Conservation (phyloP, 2,113 vertebrate species). For the Pipa parva region DNA sequence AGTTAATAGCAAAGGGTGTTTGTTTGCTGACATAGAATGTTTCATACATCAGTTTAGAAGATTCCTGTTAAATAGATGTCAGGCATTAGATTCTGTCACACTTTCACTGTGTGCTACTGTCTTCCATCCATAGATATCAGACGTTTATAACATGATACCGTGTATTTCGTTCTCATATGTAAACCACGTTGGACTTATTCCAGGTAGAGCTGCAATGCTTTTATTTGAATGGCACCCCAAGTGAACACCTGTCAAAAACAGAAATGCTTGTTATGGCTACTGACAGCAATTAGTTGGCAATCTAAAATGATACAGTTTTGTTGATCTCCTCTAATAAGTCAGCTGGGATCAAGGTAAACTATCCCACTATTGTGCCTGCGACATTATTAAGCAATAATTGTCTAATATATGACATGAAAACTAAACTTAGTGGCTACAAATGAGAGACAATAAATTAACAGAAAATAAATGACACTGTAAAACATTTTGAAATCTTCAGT, state of each 20-base stretch:
- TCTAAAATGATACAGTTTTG: constrained; percentile 28
- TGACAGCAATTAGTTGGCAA: constrained; percentile 41
- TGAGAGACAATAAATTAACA: background rate
- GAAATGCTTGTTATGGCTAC: constrained; percentile 33
- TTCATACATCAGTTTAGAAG: too few species aligned
- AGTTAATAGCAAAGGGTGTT: too few species aligned
- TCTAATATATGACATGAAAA: constrained; percentile 10
- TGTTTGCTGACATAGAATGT: too few species aligned
- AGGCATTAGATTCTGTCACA: background rate
- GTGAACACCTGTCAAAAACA: constrained; percentile 40
- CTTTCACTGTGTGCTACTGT: background rate
- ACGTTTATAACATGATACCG: background rate
- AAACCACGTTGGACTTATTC: constrained; percentile 16
- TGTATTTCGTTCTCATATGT: constrained; percentile 13
- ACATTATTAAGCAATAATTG: constrained; percentile 31
- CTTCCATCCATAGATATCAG: background rate
- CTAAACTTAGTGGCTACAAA: background rate
- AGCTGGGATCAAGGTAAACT: constrained; percentile 34
- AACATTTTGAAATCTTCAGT: too few species aligned
- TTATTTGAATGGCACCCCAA: constrained; percentile 32
- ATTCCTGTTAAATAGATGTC: too few species aligned
- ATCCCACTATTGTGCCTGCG: constrained; percentile 3
- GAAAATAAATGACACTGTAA: background rate
- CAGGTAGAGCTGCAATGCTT: constrained; percentile 13
- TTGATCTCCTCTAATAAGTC: constrained; percentile 42